Evolutionary conservation across 2,888 invertebrate species (phyloP), one percentile per base, ranked within the genome.

Genomic region (Vanessa cardui): DNA sequence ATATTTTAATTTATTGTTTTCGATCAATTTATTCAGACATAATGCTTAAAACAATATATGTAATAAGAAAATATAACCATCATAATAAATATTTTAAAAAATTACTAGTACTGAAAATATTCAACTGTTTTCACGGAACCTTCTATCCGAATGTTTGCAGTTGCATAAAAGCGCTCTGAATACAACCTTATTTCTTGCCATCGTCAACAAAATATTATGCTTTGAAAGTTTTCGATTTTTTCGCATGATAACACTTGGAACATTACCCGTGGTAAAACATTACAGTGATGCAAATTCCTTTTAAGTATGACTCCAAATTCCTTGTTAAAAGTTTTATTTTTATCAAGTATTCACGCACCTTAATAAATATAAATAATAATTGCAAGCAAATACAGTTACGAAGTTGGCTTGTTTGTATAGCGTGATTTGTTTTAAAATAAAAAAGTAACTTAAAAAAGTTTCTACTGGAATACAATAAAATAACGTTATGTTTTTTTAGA

Each of bases 271-370:
- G 33, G 8, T 60, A 60, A 39, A 58, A 45, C 63, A 63, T 68
- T 63, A 68, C 60, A 63, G 63, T 63, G 60, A 66, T 66, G 45
- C 46, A 58, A 62, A 20, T 58, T 67, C 52, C 16, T 66, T 62
- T 58, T 66, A 15, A 50, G 58, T 58, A 26, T 39, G 26, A 58
- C 47, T 62, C 45, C 26, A 21, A 31, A 26, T 58, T 20, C 44
- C 44, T 44, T 39, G 20, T 58, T 31, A 16, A 33, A 56, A 18
- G 9, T 39, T 39, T 56, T 54, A n/a, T 56, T 7, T 56, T 56
- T 21, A 1, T 52, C 12, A 56, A 56, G 12, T 33, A 39, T 56
- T 39, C 39, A 33, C 39, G 20, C 12, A 33, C n/a, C 56, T n/a
- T 39, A 9, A 56, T 39, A 56, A 39, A 56, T 54, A 31, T 33